Conservation (phyloP, 2,113 vertebrate genomes). For the Clarias macrocephalus region DNA sequence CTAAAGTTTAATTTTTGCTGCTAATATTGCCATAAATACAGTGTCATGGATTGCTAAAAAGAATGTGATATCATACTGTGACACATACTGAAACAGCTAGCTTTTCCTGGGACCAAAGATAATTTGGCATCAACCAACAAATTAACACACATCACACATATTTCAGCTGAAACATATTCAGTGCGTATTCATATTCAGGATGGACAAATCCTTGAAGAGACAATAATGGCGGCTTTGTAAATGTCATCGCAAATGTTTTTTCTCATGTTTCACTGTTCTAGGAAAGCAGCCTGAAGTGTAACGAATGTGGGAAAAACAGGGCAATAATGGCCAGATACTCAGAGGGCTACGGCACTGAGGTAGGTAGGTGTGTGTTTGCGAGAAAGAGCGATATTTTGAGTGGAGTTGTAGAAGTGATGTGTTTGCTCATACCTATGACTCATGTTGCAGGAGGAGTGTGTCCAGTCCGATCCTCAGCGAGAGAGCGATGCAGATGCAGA, state of each 20-base stretch:
- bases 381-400: slow-evolving; percentile 10
- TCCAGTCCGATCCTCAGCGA: slow-evolving; percentile 73
- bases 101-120: not conserved
- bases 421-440: slow-evolving; percentile 37
- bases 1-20: not conserved
- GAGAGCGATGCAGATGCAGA: slow-evolving; percentile 78
- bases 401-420: slow-evolving; percentile 32
- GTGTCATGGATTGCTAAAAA: not conserved
- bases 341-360: slow-evolving; percentile 77
- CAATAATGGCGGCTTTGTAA: not conserved
- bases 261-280: not conserved
- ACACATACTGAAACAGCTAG: not conserved
- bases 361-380: slow-evolving; percentile 49
- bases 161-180: not conserved
- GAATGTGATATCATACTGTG: not conserved
- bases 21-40: not conserved
- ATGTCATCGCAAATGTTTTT: not conserved
- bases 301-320: slow-evolving; percentile 68
- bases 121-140: not conserved
- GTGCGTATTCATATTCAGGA: not conserved
- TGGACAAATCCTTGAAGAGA: not conserved
- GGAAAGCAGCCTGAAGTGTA: slow-evolving; percentile 62
- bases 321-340: slow-evolving; percentile 68
- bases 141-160: not conserved
- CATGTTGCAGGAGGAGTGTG: slow-evolving; percentile 70